phyloP scores from a whole-genome alignment of 2,113 vertebrate species.

The Hemiscyllium ocellatum region DNA sequence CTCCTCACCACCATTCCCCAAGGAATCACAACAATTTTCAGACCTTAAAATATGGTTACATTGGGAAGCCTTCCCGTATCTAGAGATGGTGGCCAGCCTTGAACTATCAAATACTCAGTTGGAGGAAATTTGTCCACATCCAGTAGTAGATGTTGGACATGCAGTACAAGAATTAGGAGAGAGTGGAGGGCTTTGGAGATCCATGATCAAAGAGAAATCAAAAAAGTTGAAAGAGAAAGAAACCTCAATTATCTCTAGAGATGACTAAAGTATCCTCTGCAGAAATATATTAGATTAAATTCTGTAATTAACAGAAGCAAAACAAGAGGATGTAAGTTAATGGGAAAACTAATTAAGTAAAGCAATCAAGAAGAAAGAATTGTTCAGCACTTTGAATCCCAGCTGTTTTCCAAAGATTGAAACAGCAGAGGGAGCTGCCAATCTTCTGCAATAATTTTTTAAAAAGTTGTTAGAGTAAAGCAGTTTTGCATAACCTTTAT shows the following conservation, averaged over 20 bases:
- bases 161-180: background rate
- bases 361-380: slow-evolving; percentile 34
- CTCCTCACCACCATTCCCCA: too few species aligned
- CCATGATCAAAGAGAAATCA: background rate
- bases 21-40: too few species aligned
- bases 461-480: background rate
- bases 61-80: too few species aligned
- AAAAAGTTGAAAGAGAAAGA: slow-evolving; percentile 19
- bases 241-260: slow-evolving; percentile 19
- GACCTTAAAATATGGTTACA: too few species aligned
- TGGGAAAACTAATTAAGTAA: slow-evolving; percentile 37
- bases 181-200: background rate
- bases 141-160: background rate
- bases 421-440: slow-evolving; percentile 32
- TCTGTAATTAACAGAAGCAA: slow-evolving; percentile 37
- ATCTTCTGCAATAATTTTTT: background rate
- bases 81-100: background rate
- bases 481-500: background rate
- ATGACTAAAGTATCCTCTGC: slow-evolving; percentile 13
- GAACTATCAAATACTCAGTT: background rate
- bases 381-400: slow-evolving; percentile 29
- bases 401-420: slow-evolving; percentile 35
- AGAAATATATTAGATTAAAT: slow-evolving; percentile 34
- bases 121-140: background rate
- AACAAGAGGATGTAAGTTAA: slow-evolving; percentile 36